phyloP scores from a whole-genome alignment of 2,797 vertebrate species.

The Gymnodraco acuticeps region DNA sequence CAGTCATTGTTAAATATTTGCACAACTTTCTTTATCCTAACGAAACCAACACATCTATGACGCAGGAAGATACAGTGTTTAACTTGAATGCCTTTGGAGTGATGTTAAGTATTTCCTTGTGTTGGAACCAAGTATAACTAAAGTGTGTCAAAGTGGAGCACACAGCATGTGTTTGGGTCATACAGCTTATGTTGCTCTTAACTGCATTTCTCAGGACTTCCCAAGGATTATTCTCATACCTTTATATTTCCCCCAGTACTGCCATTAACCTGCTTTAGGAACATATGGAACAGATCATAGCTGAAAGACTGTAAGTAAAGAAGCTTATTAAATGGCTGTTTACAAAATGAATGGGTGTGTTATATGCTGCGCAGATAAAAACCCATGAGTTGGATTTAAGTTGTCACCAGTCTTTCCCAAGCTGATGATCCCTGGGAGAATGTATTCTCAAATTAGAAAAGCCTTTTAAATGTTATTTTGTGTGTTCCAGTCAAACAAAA shows the following conservation, averaged over 20 bases:
- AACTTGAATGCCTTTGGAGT: neutral
- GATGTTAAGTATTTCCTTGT: neutral
- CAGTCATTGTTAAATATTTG: slow-evolving; percentile 6
- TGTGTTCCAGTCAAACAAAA: too few relatives aligned
- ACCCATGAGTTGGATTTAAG: slow-evolving; percentile 40
- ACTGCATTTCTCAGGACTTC: slow-evolving; percentile 41
- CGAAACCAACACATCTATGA: neutral
- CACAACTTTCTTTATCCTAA: slow-evolving; percentile 6
- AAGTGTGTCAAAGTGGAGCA: neutral
- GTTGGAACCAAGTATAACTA: neutral
- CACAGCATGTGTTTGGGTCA: slow-evolving; percentile 1
- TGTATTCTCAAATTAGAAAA: slow-evolving; percentile 53
- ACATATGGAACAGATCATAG: slow-evolving; percentile 60
- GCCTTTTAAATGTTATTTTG: slow-evolving; percentile 25
- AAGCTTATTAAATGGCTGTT: slow-evolving; percentile 44
- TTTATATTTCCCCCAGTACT: neutral
- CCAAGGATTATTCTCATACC: slow-evolving; percentile 24
- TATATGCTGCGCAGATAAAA: slow-evolving; percentile 38
- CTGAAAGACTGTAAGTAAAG: slow-evolving; percentile 39
- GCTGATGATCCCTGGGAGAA: slow-evolving; percentile 38
- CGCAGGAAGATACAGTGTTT: too few relatives aligned
- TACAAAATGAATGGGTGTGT: slow-evolving; percentile 48
- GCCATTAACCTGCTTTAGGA: slow-evolving; percentile 34
- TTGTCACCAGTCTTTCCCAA: slow-evolving; percentile 40
- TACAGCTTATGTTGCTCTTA: slow-evolving; percentile 9